These are phyloP conservation scores for Hycleus phaleratus DNA, from an alignment of 1,140 invertebrate species.

Conservation along the genomic window DNA sequence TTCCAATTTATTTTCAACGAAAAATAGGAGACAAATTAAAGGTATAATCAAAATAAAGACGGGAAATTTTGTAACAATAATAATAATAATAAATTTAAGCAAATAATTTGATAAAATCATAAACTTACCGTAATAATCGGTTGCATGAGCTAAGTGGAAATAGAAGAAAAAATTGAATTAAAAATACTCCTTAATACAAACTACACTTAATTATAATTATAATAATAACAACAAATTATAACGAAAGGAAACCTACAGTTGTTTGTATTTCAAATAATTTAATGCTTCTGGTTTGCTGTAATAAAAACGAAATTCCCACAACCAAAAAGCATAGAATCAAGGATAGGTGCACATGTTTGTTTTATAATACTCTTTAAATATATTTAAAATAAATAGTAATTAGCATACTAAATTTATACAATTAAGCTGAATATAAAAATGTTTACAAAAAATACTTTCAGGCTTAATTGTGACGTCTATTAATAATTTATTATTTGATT, in stretches of 20 bases:
- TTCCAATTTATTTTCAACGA: not conserved
- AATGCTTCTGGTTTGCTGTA: not conserved
- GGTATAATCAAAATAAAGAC: not conserved
- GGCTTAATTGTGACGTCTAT: too few relatives aligned
- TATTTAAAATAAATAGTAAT: not conserved
- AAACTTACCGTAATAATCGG: slow-evolving; percentile 99
- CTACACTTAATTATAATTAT: slow-evolving; percentile 4
- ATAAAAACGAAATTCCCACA: slow-evolving; percentile 1
- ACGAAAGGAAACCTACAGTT: slow-evolving; percentile 7
- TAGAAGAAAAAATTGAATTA: slow-evolving; percentile 51
- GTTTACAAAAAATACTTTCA: not conserved
- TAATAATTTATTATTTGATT: too few relatives aligned
- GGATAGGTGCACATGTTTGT: slow-evolving; percentile 14
- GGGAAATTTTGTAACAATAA: not conserved
- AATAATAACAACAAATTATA: slow-evolving; percentile 2
- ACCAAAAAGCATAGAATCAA: slow-evolving; percentile 4
- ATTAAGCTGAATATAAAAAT: not conserved
- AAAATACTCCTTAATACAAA: not conserved
- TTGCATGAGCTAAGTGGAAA: slow-evolving; percentile 82
- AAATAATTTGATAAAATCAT: slow-evolving; percentile 49
- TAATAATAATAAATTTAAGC: not conserved
- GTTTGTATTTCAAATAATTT: not conserved
- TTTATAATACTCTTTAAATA: not conserved
- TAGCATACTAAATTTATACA: not conserved
- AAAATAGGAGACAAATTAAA: slow-evolving; percentile 19